Base-by-base conservation (phyloP, 2,113 vertebrate species). In the Eubucco bourcierii region DNA sequence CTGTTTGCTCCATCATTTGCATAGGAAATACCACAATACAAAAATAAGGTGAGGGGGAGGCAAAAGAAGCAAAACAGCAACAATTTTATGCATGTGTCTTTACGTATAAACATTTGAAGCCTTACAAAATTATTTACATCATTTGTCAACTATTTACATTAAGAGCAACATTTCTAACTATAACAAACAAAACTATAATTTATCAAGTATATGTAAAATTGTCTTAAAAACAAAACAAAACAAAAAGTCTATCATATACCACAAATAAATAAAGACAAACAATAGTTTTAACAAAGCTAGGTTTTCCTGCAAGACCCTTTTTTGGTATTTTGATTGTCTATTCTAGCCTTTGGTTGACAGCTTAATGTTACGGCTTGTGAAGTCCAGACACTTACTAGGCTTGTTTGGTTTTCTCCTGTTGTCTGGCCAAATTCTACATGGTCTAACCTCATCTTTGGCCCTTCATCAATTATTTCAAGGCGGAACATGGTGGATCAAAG, bases 91-190 rank as follows among this genome's bases (percentile, higher is more conserved):
- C 95, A 86, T 95, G 95, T 97, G 97, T 98, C 95, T 97, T 83
- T 96, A 98, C 20, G 97, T 98, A 98, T 98, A 98, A 98, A 98
- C 98, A 98, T 97, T 98, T 97, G 95, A 98, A 98, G 98, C 97
- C 96, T 98, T 98, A 98, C 97, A 98, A 98, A 98, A 98, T 97
- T 98, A 98, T 98, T 97, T 98, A 98, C 98, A 98, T 93, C 97
- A 1, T 97, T 97, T 97, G 88, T 97, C 95, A 96, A 97, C 94
- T 98, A 98, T 98, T 98, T 98, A 98, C 98, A 98, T 21, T 97
- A 96, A 98, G 97, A 98, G 97, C 97, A 97, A 97, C 96, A 93
- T 97, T 97, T 96, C 94, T 95, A 95, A 85, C 92, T 90, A 97
- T 97, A 98, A 97, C 97, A 98, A 98, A 98, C 97, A 98, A 88